Evolutionary conservation across 2,888 invertebrate genomes (phyloP), one percentile per base, ranked within the genome.

Genomic region (Tinea pellionella): DNA sequence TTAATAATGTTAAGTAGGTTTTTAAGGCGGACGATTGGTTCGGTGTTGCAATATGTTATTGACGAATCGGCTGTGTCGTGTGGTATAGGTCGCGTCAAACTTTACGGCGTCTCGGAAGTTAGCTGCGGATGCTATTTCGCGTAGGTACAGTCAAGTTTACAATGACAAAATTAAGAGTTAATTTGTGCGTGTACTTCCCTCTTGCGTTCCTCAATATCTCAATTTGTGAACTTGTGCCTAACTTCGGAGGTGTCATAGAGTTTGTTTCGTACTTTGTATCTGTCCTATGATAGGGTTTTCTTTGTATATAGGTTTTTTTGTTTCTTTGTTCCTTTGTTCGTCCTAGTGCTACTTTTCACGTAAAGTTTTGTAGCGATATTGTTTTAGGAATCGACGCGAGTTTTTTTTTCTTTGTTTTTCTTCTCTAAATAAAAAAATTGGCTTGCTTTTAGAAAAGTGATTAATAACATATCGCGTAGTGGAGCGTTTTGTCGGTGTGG

Each of bases 1-100:
- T 87, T 86, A 75, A 82, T 83, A 32, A 84, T 78, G 77, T 83
- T 84, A 84, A 75, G 81, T 87, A 86, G 86, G 81, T 80, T 84
- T 47, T 82, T 78, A 80, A 75, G 78, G 77, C 81, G 84, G n/a
- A 79, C 77, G 74, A 78, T 71, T 73, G 73, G 80, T 81, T 81
- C 79, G 79, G 77, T 77, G 80, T 75, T 77, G 80, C 84, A 80
- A 81, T 82, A 81, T 60, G 51, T 73, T 81, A 80, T n/a, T n/a
- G 80, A 82, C 82, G 83, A 85, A 84, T 85, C 86, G 85, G 85
- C 85, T 85, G 86, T 87, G 86, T 86, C 85, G 78, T 82, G 82
- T 79, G 78, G 24, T 41, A 43, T 43, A 4, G 30, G n/a, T n/a
- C n/a, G n/a, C n/a, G n/a, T n/a, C n/a, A n/a, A n/a, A n/a, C n/a